Conservation (phyloP, 2,113 vertebrate species). For the Bubo scandiacus region DNA sequence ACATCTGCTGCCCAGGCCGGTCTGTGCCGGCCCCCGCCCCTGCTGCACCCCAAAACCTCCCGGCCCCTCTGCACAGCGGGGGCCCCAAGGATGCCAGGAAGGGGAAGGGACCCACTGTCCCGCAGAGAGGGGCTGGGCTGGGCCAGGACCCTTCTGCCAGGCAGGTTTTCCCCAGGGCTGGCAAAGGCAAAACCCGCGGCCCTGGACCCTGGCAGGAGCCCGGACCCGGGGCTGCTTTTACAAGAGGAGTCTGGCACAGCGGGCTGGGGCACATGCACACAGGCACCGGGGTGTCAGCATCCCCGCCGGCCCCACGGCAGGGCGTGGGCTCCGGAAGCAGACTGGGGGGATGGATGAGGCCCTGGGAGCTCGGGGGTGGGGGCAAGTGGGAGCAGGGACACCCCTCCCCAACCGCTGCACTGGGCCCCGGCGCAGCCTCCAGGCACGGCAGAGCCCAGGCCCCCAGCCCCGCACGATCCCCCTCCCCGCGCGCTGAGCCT, state of each 20-base stretch:
- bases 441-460: accelerated
- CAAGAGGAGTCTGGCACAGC: background rate
- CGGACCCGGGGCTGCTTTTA: background rate
- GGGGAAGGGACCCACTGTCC: background rate
- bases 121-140: accelerated
- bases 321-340: background rate
- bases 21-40: background rate
- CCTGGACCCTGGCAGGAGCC: background rate
- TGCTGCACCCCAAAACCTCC: background rate
- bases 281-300: background rate
- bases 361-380: accelerated
- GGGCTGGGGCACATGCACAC: background rate
- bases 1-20: background rate
- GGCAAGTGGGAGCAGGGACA: background rate
- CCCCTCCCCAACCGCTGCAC: background rate
- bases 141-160: background rate
- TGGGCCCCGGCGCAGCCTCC: background rate
- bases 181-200: background rate
- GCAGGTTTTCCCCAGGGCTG: background rate
- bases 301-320: accelerated
- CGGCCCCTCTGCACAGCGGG: background rate
- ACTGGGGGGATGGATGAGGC: background rate
- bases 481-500: background rate
- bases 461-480: background rate
- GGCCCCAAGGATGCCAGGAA: too few relatives aligned